Percentiles rank a stretch among this genome's conserved stretches.
These are phyloP conservation scores for Rhopalosiphum nymphaeae DNA, from an alignment of 2,888 invertebrate genomes.

Conservation along the genomic window DNA sequence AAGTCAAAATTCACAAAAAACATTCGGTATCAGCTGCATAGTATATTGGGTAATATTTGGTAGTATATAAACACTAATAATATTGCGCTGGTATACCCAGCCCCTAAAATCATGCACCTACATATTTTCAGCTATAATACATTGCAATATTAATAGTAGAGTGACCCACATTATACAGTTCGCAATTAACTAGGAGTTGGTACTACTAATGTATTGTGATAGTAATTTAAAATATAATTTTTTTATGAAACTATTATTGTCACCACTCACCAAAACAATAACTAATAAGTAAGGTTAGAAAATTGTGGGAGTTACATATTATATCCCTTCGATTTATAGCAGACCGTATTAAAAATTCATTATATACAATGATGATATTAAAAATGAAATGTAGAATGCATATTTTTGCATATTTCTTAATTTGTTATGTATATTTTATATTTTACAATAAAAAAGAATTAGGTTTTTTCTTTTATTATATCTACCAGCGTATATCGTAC, in stretches of 20 bases:
- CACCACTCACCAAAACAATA: neutral
- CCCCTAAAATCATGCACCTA: neutral
- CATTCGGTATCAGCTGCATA: neutral
- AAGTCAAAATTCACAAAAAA: neutral
- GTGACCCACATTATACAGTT: neutral
- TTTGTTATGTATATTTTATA: no score
- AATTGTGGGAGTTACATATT: neutral
- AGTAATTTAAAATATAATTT: neutral
- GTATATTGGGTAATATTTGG: neutral
- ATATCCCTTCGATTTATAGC: no score
- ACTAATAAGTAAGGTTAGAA: neutral
- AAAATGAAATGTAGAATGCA: no score
- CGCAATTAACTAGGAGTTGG: neutral
- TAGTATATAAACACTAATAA: neutral
- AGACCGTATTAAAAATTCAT: no score
- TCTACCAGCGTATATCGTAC: no score
- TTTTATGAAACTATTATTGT: neutral
- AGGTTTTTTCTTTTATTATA: no score
- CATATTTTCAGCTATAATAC: neutral
- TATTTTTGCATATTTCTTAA: no score
- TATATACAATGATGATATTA: no score
- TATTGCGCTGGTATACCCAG: neutral
- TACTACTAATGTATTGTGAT: no score
- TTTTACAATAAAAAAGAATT: no score
- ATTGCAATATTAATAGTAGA: neutral